A percentile compares a stretch with the other conserved stretches of the same genome.
Evolutionary conservation across 2,888 invertebrate genomes (phyloP).

Genomic region (Lysandra bellargus): DNA sequence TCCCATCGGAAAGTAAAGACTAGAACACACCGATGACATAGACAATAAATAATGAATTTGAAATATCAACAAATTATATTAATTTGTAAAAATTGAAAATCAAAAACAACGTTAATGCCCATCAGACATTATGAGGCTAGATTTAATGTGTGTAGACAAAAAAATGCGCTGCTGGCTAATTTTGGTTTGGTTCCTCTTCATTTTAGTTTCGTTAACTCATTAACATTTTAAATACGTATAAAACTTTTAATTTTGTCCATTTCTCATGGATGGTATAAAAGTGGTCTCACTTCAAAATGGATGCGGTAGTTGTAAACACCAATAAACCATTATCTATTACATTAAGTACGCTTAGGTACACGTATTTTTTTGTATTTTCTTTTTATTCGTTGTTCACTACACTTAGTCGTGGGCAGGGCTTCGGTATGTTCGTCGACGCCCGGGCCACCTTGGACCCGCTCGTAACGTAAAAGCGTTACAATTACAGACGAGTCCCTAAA

Average conservation of each 20-base stretch:
- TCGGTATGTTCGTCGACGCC: constrained; percentile 41
- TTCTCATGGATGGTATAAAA: constrained; percentile 26
- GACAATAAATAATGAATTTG: constrained; percentile 37
- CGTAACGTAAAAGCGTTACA: constrained; percentile 53
- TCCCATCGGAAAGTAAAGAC: constrained; percentile 56
- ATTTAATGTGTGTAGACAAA: constrained; percentile 53
- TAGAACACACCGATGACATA: constrained; percentile 68
- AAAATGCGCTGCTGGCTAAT: constrained; percentile 64
- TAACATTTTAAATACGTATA: neutral
- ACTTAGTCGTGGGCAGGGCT: constrained; percentile 56
- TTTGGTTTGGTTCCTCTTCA: constrained; percentile 36
- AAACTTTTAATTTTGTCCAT: neutral
- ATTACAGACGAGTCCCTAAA: constrained; percentile 53
- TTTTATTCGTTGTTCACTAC: constrained; percentile 77
- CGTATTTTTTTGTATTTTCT: constrained; percentile 67
- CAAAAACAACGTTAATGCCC: constrained; percentile 67
- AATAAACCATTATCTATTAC: constrained; percentile 70
- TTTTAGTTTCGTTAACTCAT: neutral
- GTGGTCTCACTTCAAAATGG: constrained; percentile 56
- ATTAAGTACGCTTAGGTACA: constrained; percentile 69
- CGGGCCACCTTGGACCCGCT: constrained; percentile 54
- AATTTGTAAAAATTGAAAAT: constrained; percentile 21
- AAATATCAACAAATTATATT: constrained; percentile 29
- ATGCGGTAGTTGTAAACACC: constrained; percentile 67
- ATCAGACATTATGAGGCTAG: constrained; percentile 70